Evolutionary conservation across 2,888 invertebrate species (phyloP), one percentile per base, ranked within the genome.

Genomic region (Plebejus argus): DNA sequence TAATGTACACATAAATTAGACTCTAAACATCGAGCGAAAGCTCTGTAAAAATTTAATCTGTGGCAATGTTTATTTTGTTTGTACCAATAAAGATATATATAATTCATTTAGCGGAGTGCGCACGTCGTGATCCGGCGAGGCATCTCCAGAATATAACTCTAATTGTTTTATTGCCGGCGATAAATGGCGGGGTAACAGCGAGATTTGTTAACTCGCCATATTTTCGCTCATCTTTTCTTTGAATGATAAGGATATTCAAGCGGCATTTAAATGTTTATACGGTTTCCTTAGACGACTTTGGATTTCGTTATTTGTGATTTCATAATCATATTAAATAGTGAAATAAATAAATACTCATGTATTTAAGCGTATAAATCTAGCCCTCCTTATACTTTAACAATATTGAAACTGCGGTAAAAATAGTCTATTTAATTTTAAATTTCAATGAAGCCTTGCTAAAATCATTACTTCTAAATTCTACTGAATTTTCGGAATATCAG

Each of bases 81-180:
- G 74, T 74, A 74, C 74, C 74, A 66, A 77, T 75, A 77, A 70
- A 77, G 74, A 77, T 77, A 74, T 74, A 74, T 74, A 74, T 74
- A 78, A 78, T 76, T 78, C 76, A 76, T 77, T 70, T 66, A 39
- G 78, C 74, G 58, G 70, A 61, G 77, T 82, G 80, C 82, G 80
- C 80, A 79, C 75, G 77, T 80, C 78, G 81, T 82, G 80, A 82
- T 83, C 83, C 82, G 77, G 76, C 77, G 81, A 76, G 74, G 76
- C 79, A 77, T 79, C 78, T 79, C 79, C 76, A 72, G 81, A 83
- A 83, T 83, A 82, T 82, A 81, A 82, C 83, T 82, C 83, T 87
- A 87, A 89, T 88, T 89, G 87, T 88, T 89, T 88, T 86, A 89
- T 86, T 86, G 86, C 85, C 82, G 79, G 80, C 81, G 81, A 82